phyloP scores from a whole-genome alignment of 2,888 invertebrate species.

The Sminthurides aquaticus region DNA sequence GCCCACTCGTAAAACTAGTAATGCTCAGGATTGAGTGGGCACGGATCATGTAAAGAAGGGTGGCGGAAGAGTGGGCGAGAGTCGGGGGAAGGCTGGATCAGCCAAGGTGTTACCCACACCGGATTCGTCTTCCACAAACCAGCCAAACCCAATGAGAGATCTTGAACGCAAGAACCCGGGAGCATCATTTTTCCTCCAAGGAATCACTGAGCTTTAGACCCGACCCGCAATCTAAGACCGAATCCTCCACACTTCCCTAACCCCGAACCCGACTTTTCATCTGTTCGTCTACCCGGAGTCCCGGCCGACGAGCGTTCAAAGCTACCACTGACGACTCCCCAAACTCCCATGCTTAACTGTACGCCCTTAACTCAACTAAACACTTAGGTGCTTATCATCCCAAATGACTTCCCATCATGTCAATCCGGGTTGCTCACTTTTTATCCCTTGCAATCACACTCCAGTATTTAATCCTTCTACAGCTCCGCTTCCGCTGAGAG shows the following conservation, averaged over 20 bases:
- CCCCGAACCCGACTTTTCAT: not conserved
- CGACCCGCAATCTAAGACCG: too few species aligned
- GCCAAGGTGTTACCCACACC: not conserved
- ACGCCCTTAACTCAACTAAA: too few species aligned
- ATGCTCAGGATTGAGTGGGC: not conserved
- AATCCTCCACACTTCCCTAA: not conserved
- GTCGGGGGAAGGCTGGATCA: not conserved
- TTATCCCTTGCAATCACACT: too few species aligned
- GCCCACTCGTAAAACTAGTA: not conserved
- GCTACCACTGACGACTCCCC: not conserved
- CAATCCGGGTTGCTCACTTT: too few species aligned
- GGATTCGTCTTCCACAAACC: not conserved
- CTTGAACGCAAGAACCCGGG: not conserved
- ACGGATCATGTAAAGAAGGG: not conserved
- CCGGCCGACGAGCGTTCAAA: not conserved
- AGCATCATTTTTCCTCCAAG: not conserved
- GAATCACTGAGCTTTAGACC: not conserved
- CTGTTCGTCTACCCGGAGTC: not conserved
- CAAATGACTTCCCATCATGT: too few species aligned
- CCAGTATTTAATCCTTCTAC: too few species aligned
- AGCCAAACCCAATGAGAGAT: not conserved
- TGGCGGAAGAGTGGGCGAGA: not conserved
- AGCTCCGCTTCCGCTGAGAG: too few species aligned
- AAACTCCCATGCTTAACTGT: too few species aligned
- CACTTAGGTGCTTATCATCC: too few species aligned